phyloP scores from a whole-genome alignment of 2,113 vertebrate genomes.

The Gymnocephalus cernua region DNA sequence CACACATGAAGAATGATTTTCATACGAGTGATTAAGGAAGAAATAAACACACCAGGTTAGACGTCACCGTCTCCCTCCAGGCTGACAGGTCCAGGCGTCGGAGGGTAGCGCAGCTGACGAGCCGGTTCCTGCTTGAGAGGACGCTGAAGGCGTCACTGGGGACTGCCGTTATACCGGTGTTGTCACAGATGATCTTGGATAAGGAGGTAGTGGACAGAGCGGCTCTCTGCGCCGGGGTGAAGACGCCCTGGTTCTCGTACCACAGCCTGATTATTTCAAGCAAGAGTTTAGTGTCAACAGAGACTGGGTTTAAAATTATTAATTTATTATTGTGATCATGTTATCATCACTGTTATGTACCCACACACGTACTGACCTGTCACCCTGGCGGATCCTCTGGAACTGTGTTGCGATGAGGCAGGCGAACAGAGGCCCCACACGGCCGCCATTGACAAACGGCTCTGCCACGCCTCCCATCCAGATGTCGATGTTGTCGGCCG shows the following conservation, averaged over 20 bases:
- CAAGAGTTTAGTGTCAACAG: neutral
- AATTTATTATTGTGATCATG: neutral
- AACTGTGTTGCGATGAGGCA: conserved; percentile 85
- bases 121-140: neutral
- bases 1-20: conserved; percentile 33
- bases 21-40: neutral
- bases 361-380: conserved; percentile 74
- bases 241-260: conserved; percentile 78
- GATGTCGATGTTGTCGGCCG: conserved; percentile 82
- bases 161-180: conserved; percentile 76
- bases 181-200: conserved; percentile 84
- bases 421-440: conserved; percentile 86
- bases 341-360: neutral
- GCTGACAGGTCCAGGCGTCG: conserved; percentile 56
- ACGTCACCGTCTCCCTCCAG: conserved; percentile 69
- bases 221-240: conserved; percentile 63
- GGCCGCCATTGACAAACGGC: conserved; percentile 82
- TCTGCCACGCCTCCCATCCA: conserved; percentile 85
- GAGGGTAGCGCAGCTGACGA: conserved; percentile 47
- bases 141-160: conserved; percentile 62
- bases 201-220: conserved; percentile 59
- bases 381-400: conserved; percentile 78
- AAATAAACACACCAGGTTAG: conserved; percentile 36
- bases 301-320: neutral
- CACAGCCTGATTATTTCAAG: conserved; percentile 77